Evolutionary conservation across 1,140 invertebrate genomes (phyloP), one percentile per base, ranked within the genome.

Genomic region (Hycleus cichorii): DNA sequence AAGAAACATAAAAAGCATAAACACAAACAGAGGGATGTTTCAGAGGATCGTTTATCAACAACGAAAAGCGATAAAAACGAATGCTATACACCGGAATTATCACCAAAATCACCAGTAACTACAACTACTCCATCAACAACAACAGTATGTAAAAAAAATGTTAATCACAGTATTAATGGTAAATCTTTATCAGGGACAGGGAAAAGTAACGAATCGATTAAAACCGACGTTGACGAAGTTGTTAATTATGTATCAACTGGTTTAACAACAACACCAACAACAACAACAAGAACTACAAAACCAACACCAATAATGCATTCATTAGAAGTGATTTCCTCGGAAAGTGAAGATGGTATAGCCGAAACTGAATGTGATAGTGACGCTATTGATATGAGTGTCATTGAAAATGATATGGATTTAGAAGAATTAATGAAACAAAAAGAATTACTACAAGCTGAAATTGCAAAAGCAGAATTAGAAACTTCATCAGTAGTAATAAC

Each of bases 391-490:
- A 80, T 89, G 51, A 80, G 81, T 4, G 81, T 89, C 26, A 84
- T 90, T 52, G 89, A 91, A 72, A 89, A 91, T 69, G 90, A 93
- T 64, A 84, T 92, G 57, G 90, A 93, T 74, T 74, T 93, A 5
- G 90, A 93, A 70, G 90, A 93, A 60, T 74, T 93, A 57, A 92
- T 92, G 89, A 86, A 86, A 66, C 89, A 92, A 73, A 93, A 93
- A 75, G 89, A 88, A 71, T 64, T 84, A 12, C 71, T 85, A 53
- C 83, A 85, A 69, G 82, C 83, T 18, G 76, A 81, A 40, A 70
- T 85, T 40, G 81, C 81, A 39, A 80, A 78, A 39, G 83, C 81
- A 60, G 80, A 82, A 49, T 67, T 73, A 11, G 76, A 76, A 52
- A 67, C 67, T 11, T 70, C 67, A 39, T 18, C 18, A 18, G 18